Percentiles rank a stretch among this genome's conserved stretches.
Conservation (phyloP, 2,888 invertebrate genomes). For the Stegophylla sp. region DNA sequence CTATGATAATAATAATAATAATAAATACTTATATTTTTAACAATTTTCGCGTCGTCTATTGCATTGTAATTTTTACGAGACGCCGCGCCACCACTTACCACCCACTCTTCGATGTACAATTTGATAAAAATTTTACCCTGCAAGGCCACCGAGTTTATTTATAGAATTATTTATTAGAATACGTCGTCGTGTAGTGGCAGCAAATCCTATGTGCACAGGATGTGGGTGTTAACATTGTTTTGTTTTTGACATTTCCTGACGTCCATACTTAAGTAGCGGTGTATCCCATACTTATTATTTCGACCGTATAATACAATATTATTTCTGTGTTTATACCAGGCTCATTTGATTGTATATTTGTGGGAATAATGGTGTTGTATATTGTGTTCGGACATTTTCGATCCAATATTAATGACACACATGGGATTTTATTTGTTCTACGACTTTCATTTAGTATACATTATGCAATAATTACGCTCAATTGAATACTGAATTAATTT, state of each 20-base stretch:
- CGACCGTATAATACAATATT: neutral
- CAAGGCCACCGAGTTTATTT: constrained; percentile 15
- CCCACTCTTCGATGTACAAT: constrained; percentile 6
- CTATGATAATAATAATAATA: too few species aligned
- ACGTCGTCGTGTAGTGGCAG: neutral
- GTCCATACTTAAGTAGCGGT: neutral
- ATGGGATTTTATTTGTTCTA: neutral
- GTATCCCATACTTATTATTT: too few species aligned
- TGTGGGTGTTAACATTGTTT: constrained; percentile 47
- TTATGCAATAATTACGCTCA: too few species aligned
- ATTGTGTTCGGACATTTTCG: neutral
- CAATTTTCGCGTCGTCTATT: neutral
- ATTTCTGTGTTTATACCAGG: neutral
- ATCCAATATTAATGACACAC: neutral
- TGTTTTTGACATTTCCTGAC: constrained; percentile 41
- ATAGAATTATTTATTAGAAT: constrained; percentile 48
- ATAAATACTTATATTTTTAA: too few species aligned
- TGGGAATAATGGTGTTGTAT: too few species aligned
- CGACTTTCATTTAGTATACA: neutral
- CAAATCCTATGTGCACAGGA: constrained; percentile 37
- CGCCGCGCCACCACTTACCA: neutral
- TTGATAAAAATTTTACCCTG: constrained; percentile 27
- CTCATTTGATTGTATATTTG: neutral
- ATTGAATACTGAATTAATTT: too few species aligned
- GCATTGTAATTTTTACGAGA: constrained; percentile 13